Evolutionary conservation across 2,797 vertebrate species (phyloP).

Genomic region (Muscicapa striata): DNA sequence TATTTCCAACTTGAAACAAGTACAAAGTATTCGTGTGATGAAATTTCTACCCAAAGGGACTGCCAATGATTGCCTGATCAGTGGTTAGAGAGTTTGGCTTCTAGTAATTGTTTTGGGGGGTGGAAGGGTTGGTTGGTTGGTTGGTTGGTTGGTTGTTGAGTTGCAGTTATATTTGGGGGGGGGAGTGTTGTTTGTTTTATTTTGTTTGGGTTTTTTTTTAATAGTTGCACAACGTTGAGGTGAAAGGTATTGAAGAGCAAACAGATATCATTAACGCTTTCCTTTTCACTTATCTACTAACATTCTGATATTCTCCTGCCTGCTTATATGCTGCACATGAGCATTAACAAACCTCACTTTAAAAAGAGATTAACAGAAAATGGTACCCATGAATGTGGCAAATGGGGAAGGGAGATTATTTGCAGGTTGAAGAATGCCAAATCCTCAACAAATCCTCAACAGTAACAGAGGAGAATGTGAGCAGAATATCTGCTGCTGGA

Average conservation of each 20-base stretch:
- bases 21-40: not conserved
- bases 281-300: not conserved
- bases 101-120: not conserved
- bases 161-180: not conserved
- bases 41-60: not conserved
- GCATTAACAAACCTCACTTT: not conserved
- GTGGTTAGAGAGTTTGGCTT: not conserved
- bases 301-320: not conserved
- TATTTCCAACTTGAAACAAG: not conserved
- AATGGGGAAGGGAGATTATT: not conserved
- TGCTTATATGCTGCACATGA: not conserved
- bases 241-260: not conserved
- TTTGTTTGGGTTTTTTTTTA: not conserved
- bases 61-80: not conserved
- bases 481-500: not conserved
- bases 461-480: not conserved
- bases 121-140: accelerated
- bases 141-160: accelerated
- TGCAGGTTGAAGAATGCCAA: not conserved
- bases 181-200: not conserved
- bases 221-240: not conserved
- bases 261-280: not conserved
- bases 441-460: not conserved
- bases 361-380: not conserved
- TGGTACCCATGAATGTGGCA: not conserved